These are phyloP conservation scores for Rattus rattus DNA, from an alignment of 2,113 vertebrate genomes.

Conservation along the genomic window DNA sequence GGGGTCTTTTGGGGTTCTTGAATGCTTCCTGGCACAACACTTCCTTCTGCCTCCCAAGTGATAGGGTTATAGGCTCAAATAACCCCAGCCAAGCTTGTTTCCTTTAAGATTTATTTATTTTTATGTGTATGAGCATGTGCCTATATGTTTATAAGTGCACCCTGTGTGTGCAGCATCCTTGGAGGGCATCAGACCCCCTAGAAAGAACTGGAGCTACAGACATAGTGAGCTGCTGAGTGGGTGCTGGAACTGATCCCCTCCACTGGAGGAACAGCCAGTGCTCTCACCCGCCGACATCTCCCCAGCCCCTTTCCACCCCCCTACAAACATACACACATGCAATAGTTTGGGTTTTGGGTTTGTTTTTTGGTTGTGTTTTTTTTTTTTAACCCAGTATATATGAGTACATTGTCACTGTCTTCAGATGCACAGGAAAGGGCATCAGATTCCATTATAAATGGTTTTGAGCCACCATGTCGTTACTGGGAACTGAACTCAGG, in stretches of 20 bases:
- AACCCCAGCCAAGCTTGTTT: not conserved
- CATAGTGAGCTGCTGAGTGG: not conserved
- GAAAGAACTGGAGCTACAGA: not conserved
- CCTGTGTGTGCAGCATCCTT: not conserved
- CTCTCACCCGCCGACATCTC: not conserved
- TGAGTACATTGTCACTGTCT: not conserved
- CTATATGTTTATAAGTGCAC: not conserved
- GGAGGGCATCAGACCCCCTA: not conserved
- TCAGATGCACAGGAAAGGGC: not conserved
- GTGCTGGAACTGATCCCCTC: not conserved
- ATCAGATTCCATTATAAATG: too few species aligned
- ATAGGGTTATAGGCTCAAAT: not conserved
- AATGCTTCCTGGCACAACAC: too few species aligned
- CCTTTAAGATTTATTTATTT: not conserved
- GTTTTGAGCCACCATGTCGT: not conserved
- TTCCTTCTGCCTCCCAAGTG: not conserved
- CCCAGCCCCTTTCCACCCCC: too few species aligned
- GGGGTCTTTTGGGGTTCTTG: too few species aligned
- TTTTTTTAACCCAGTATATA: not conserved
- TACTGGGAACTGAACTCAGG: not conserved
- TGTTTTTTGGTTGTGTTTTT: not conserved
- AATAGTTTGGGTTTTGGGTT: not conserved
- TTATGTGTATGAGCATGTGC: not conserved
- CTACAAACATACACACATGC: not conserved
- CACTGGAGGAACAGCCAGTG: not conserved